Evolutionary conservation across 2,113 vertebrate genomes (phyloP).

Genomic region (Toxotes jaculatrix): DNA sequence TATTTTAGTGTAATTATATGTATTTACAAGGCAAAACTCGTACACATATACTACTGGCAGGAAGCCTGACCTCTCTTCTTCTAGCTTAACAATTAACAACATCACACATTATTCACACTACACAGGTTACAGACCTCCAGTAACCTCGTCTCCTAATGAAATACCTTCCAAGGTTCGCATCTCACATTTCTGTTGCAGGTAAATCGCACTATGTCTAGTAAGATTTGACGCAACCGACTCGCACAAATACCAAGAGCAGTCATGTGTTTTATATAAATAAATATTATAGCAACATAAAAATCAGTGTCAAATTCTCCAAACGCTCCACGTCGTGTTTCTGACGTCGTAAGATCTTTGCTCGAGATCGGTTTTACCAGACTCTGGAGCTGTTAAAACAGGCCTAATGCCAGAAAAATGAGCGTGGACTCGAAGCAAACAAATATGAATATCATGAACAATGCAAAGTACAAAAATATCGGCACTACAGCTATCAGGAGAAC

Average conservation of each 20-base stretch:
- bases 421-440: constrained; percentile 19
- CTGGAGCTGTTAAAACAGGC: constrained; percentile 11
- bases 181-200: constrained; percentile 42
- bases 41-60: constrained; percentile 71
- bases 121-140: constrained; percentile 57
- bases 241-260: constrained; percentile 64
- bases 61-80: constrained; percentile 66
- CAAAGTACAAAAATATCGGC: constrained; percentile 52
- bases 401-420: not conserved
- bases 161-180: constrained; percentile 26
- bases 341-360: not conserved
- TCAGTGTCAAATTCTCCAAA: constrained; percentile 73
- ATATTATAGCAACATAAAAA: constrained; percentile 81
- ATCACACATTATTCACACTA: constrained; percentile 71
- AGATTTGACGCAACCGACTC: constrained; percentile 57
- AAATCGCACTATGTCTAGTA: constrained; percentile 14
- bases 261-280: constrained; percentile 82
- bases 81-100: constrained; percentile 71
- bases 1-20: constrained; percentile 78
- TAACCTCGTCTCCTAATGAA: constrained; percentile 54
- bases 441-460: constrained; percentile 2
- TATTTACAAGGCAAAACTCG: constrained; percentile 79
- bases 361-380: constrained; percentile 25
- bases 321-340: constrained; percentile 51
- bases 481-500: constrained; percentile 40